Percentiles rank a stretch among this genome's conserved stretches.
Evolutionary conservation across 2,888 invertebrate species (phyloP).

Genomic region (Polietes domitor): DNA sequence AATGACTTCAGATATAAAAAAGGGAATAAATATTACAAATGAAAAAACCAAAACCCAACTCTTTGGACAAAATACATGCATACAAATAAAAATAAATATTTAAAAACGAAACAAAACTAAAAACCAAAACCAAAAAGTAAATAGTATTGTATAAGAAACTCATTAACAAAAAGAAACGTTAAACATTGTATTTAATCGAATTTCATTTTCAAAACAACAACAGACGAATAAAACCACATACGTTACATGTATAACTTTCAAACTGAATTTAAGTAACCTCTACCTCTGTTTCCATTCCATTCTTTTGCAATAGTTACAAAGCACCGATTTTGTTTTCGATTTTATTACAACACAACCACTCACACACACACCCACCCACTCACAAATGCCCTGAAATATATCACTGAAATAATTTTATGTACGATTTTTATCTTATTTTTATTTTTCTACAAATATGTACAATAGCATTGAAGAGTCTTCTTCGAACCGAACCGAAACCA

Average conservation of each 20-base stretch:
- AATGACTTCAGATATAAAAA: conserved; percentile 3
- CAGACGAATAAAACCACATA: too few species aligned
- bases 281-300: not conserved
- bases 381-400: too few species aligned
- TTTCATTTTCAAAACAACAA: conserved; percentile 5
- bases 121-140: not conserved
- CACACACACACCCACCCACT: not conserved
- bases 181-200: conserved; percentile 6
- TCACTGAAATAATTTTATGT: not conserved
- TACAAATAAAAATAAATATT: not conserved
- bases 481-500: too few species aligned
- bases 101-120: not conserved
- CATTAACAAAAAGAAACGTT: not conserved
- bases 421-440: not conserved
- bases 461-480: not conserved
- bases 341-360: not conserved
- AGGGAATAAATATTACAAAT: not conserved
- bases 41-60: not conserved
- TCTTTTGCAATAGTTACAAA: conserved; percentile 55
- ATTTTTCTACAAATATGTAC: not conserved
- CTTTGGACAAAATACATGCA: not conserved
- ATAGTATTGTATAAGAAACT: not conserved
- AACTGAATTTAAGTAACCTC: conserved; percentile 4
- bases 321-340: conserved; percentile 39
- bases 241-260: not conserved